Conservation (phyloP, 1,140 invertebrate species). For the Akabosia matsudoensis region DNA sequence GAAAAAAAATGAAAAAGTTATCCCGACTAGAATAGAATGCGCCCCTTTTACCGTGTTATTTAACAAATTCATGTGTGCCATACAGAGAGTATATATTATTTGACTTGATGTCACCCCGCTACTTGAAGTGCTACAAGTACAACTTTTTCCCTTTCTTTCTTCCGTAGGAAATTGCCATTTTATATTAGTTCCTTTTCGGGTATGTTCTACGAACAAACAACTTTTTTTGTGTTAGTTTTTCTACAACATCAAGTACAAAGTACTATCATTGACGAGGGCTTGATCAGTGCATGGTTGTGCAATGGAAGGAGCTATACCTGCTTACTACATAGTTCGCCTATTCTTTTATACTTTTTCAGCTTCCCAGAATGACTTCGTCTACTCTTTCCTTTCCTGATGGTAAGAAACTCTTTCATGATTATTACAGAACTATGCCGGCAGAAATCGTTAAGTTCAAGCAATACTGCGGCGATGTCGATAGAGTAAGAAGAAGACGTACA, state of each 20-base stretch:
- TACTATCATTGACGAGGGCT: too few species aligned
- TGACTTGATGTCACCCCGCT: not conserved
- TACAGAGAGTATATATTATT: too few species aligned
- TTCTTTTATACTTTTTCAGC: not conserved
- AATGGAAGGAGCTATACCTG: not conserved
- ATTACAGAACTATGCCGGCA: not conserved
- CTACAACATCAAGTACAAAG: too few species aligned
- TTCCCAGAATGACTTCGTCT: not conserved
- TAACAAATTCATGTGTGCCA: too few species aligned
- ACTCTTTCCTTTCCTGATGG: not conserved
- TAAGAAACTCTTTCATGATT: not conserved
- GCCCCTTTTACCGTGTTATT: too few species aligned
- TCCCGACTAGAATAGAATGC: too few species aligned
- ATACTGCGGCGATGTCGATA: not conserved
- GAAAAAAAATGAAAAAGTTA: too few species aligned
- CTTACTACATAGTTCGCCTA: not conserved
- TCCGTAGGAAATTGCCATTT: not conserved
- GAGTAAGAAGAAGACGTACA: not conserved
- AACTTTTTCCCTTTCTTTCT: constrained; percentile 2
- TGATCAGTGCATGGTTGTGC: too few species aligned
- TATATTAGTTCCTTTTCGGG: not conserved
- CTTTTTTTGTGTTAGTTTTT: not conserved
- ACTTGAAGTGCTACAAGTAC: not conserved
- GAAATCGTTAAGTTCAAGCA: not conserved
- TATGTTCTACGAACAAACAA: not conserved